phyloP scores from a whole-genome alignment of 2,888 invertebrate genomes.

The Agrochola macilenta region DNA sequence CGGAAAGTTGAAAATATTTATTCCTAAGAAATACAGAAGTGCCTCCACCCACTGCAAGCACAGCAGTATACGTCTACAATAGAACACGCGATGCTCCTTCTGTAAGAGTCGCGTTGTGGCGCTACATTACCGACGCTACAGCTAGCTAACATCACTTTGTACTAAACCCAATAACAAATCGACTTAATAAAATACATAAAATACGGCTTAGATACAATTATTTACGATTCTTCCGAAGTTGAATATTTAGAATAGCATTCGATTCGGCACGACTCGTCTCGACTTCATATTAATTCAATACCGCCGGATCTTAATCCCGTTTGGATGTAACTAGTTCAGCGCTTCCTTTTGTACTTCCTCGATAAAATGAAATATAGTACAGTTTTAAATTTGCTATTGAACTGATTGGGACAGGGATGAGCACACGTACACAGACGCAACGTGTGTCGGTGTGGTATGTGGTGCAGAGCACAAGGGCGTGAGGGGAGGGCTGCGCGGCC shows the following conservation, averaged over 20 bases:
- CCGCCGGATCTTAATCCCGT: background rate
- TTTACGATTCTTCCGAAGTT: background rate
- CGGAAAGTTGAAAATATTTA: background rate
- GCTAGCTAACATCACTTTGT: background rate
- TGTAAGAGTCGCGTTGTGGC: background rate
- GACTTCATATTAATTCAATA: constrained; percentile 18
- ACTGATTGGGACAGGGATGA: constrained; percentile 6
- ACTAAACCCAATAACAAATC: background rate
- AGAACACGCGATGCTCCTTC: background rate
- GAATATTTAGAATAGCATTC: background rate
- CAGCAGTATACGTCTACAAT: background rate
- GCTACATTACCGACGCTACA: background rate
- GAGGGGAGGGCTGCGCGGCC: background rate
- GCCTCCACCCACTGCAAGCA: background rate
- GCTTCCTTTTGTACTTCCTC: constrained; percentile 10
- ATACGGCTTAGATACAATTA: background rate
- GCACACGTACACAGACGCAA: constrained; percentile 29
- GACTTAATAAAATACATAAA: background rate
- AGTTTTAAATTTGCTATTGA: background rate
- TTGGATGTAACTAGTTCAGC: background rate
- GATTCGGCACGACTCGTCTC: background rate
- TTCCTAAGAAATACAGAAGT: background rate
- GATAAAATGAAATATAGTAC: constrained; percentile 2
- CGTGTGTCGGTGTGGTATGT: constrained; percentile 2
- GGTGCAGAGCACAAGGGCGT: constrained; percentile 22